These are phyloP conservation scores for Metridium senile DNA, from an alignment of 92 coral and sea anemone species.

Conservation along the genomic window DNA sequence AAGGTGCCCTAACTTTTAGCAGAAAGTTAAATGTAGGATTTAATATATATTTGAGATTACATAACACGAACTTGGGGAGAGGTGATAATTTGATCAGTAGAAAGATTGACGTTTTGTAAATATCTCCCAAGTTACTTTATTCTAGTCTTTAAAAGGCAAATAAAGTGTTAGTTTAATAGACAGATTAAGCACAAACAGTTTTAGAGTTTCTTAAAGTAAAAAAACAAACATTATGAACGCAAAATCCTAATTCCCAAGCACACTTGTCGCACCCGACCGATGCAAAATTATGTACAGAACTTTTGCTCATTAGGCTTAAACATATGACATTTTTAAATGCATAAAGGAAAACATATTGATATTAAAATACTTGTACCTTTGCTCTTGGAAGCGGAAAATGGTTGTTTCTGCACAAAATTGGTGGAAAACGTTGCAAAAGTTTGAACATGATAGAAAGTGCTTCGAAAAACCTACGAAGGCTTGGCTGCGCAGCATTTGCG, in stretches of 20 bases:
- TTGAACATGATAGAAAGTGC: background rate
- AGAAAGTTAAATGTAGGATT: background rate
- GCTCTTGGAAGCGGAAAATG: background rate
- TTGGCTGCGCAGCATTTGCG: conserved; percentile 31
- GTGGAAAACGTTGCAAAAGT: background rate
- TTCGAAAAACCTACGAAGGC: conserved; percentile 24
- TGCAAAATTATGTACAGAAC: too few relatives aligned
- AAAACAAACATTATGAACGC: too few relatives aligned
- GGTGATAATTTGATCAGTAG: background rate
- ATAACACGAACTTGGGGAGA: background rate
- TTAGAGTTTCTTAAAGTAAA: too few relatives aligned
- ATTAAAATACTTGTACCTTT: conserved; percentile 4
- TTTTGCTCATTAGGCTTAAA: too few relatives aligned
- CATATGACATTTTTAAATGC: background rate
- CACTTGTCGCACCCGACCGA: too few relatives aligned
- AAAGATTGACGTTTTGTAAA: background rate
- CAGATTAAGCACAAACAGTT: too few relatives aligned
- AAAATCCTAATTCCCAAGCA: too few relatives aligned
- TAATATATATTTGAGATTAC: background rate
- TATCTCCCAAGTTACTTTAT: background rate
- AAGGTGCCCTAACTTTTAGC: too few relatives aligned
- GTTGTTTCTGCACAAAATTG: conserved; percentile 3
- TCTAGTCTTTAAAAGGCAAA: too few relatives aligned
- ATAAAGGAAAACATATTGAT: too few relatives aligned
- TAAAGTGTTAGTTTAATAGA: too few relatives aligned